Conservation (phyloP, 2,888 invertebrate genomes). For the Pollenia angustigena region DNA sequence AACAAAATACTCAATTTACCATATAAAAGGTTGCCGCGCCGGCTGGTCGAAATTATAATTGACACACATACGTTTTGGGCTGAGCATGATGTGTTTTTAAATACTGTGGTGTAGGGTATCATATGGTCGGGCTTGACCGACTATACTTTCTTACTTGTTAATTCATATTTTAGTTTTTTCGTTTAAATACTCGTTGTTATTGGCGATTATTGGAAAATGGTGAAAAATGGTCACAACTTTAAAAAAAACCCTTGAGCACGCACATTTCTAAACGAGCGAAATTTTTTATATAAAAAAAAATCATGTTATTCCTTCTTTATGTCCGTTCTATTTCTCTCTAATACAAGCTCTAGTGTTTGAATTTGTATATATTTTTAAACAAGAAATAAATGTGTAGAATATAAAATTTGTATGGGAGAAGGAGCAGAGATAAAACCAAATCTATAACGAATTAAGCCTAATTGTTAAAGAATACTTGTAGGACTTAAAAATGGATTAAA, state of each 20-base stretch:
- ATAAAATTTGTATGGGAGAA: not conserved
- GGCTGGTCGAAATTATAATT: too few relatives aligned
- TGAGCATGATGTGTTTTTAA: too few relatives aligned
- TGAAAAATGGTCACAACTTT: not conserved
- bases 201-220: not conserved
- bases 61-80: too few relatives aligned
- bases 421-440: not conserved
- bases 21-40: too few relatives aligned
- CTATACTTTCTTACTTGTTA: too few relatives aligned
- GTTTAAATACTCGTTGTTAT: not conserved
- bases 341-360: not conserved
- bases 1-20: too few relatives aligned
- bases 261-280: conserved; percentile 35
- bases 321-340: not conserved
- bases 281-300: not conserved
- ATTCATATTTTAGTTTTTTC: not conserved
- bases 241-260: conserved; percentile 54
- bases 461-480: not conserved
- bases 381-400: not conserved
- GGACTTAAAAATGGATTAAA: not conserved
- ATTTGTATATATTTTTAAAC: conserved; percentile 13
- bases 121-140: too few relatives aligned
- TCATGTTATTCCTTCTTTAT: not conserved
- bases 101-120: too few relatives aligned
- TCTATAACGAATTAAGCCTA: not conserved